Evolutionary conservation across 2,113 vertebrate genomes (phyloP).

Genomic region (Thamnaconus septentrionalis): DNA sequence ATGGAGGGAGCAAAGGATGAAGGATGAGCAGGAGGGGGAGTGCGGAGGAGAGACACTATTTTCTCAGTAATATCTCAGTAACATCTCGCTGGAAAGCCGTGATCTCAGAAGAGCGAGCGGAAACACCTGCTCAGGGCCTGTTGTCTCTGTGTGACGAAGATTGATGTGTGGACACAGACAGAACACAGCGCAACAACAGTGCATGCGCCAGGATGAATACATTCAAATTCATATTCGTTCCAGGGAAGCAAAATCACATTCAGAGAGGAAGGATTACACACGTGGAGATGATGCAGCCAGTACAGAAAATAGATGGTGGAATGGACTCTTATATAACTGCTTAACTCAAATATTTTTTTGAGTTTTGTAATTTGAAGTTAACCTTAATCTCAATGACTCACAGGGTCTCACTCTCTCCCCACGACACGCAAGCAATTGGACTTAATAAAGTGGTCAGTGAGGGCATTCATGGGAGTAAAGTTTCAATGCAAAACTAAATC

Average conservation of each 20-base stretch:
- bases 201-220: slow-evolving; percentile 14
- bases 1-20: slow-evolving; percentile 35
- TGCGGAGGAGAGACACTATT: slow-evolving; percentile 20
- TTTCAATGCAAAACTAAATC: too few species aligned
- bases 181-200: slow-evolving; percentile 8
- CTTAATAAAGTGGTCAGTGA: too few species aligned
- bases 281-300: too few species aligned
- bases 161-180: slow-evolving; percentile 35
- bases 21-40: slow-evolving; percentile 15
- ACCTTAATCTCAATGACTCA: too few species aligned
- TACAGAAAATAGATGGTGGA: too few species aligned
- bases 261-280: too few species aligned
- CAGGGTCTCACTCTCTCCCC: too few species aligned
- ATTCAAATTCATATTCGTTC: background rate
- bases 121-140: slow-evolving; percentile 55
- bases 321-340: too few species aligned
- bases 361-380: background rate
- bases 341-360: too few species aligned
- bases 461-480: too few species aligned
- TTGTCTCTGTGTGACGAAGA: slow-evolving; percentile 1
- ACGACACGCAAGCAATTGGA: too few species aligned
- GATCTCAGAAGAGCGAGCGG: slow-evolving; percentile 53
- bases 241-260: too few species aligned
- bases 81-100: slow-evolving; percentile 34
- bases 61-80: slow-evolving; percentile 10